Percentiles rank a stretch among this genome's conserved stretches.
Conservation (phyloP, 2,888 invertebrate genomes). For the Heliconius sara region DNA sequence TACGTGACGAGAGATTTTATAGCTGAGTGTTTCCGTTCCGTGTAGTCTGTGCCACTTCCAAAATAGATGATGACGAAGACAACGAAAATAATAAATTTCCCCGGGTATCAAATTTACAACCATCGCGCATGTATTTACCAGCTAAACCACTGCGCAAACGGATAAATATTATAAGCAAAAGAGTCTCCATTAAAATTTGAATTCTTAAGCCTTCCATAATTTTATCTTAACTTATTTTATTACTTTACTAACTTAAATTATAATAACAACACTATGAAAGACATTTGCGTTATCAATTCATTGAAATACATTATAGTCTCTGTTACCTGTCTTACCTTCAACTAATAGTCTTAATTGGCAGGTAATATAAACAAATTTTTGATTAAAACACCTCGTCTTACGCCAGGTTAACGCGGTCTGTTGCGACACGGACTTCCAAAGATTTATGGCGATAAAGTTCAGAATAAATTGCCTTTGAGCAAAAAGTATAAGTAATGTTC, state of each 20-base stretch:
- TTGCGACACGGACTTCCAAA: constrained; percentile 47
- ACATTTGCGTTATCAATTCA: not conserved
- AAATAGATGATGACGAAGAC: too few relatives aligned
- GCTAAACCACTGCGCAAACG: not conserved
- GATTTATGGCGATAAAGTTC: constrained; percentile 51
- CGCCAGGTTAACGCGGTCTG: constrained; percentile 18
- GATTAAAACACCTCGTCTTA: constrained; percentile 39
- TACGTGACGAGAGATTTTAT: too few relatives aligned
- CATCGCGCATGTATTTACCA: not conserved
- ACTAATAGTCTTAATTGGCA: not conserved
- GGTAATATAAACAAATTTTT: constrained; percentile 34
- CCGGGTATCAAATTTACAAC: not conserved
- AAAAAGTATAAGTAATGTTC: constrained; percentile 46
- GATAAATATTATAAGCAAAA: not conserved
- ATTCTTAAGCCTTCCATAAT: not conserved
- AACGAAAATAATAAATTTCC: not conserved
- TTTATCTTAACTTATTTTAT: not conserved
- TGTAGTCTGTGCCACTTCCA: too few relatives aligned
- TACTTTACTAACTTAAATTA: not conserved
- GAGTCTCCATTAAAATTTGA: not conserved
- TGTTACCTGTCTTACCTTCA: not conserved
- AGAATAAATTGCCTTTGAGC: constrained; percentile 50
- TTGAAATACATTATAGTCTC: not conserved
- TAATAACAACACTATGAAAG: constrained; percentile 6
- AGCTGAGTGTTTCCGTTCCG: too few relatives aligned